Evolutionary conservation across 2,113 vertebrate genomes (phyloP).

Genomic region (Porphyrio hochstetteri): DNA sequence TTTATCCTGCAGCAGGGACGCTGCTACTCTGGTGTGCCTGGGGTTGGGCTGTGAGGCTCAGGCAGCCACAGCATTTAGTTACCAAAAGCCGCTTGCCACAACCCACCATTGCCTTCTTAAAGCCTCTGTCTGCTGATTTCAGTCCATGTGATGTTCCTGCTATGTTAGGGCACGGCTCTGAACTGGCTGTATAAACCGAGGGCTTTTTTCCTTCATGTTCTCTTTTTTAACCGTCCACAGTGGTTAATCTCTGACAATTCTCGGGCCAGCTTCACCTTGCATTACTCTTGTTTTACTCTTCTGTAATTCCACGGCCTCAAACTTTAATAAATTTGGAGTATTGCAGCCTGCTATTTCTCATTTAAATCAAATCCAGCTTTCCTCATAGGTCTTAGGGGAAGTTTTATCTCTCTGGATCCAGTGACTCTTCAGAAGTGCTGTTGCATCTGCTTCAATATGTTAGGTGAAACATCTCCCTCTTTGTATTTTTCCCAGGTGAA

Average conservation of each 20-base stretch:
- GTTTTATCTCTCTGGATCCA: neutral
- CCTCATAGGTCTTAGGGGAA: neutral
- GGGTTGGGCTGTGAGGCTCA: neutral
- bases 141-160: neutral
- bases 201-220: neutral
- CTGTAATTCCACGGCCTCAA: neutral
- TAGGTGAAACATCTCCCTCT: neutral
- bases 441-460: neutral
- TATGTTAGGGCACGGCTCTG: neutral
- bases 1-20: neutral
- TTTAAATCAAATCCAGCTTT: constrained; percentile 21
- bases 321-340: neutral
- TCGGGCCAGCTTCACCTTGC: neutral
- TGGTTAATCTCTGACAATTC: neutral
- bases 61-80: neutral
- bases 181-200: neutral
- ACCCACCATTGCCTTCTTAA: neutral
- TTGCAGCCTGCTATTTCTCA: neutral
- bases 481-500: constrained; percentile 66
- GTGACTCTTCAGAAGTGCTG: neutral
- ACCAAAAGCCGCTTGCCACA: neutral
- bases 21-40: neutral
- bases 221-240: neutral
- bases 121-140: neutral
- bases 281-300: neutral